A percentile compares a stretch with the other conserved stretches of the same genome.
Conservation (phyloP, 2,797 vertebrate genomes). For the Falco columbarius region DNA sequence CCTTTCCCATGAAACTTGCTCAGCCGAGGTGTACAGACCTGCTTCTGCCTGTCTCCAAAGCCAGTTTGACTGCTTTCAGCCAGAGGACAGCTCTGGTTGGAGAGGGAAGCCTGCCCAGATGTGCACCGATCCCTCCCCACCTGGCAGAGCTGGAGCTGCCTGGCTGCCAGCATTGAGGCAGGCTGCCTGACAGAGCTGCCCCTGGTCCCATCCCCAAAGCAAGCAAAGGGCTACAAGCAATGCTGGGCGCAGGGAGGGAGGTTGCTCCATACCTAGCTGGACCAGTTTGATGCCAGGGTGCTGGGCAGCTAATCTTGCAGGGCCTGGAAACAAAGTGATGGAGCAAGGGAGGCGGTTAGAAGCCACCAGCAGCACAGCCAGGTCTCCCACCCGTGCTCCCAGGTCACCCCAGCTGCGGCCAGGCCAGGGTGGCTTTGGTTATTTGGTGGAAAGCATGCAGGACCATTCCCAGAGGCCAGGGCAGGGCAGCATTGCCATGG, state of each 20-base stretch:
- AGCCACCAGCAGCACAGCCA: rapidly evolving
- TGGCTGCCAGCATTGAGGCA: background rate
- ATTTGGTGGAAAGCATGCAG: background rate
- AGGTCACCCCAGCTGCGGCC: background rate
- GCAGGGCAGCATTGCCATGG: background rate
- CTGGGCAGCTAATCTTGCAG: slow-evolving; percentile 34
- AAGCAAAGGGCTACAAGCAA: background rate
- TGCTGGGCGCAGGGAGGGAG: background rate
- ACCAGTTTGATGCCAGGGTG: slow-evolving; percentile 41
- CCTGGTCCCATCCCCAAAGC: rapidly evolving
- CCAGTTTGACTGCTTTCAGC: background rate
- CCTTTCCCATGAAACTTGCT: background rate
- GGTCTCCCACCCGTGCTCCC: background rate
- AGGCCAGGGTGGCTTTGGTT: background rate
- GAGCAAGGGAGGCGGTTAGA: background rate
- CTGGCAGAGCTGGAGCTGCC: background rate
- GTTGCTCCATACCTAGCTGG: slow-evolving; percentile 44
- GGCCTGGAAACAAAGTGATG: slow-evolving; percentile 10
- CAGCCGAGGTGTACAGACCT: background rate
- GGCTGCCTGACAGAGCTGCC: background rate
- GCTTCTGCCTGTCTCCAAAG: background rate
- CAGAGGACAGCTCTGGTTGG: background rate
- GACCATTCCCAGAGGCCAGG: background rate
- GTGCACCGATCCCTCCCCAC: background rate
- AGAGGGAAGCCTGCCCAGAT: background rate